Evolutionary conservation across 2,888 invertebrate species (phyloP).

Genomic region (Caenorhabditis sp.): DNA sequence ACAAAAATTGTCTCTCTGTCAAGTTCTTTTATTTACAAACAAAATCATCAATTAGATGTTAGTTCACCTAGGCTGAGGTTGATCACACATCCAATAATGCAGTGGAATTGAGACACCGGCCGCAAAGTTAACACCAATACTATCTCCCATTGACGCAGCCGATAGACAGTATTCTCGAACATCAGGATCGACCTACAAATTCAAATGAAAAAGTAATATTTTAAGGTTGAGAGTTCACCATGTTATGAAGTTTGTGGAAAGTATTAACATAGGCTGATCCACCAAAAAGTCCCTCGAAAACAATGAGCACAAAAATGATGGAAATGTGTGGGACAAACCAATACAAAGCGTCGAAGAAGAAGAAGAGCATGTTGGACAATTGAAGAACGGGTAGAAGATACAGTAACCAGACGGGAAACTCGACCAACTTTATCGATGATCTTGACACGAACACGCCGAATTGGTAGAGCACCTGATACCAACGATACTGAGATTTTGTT

Average conservation of each 20-base stretch:
- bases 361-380: constrained; percentile 77
- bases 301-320: constrained; percentile 78
- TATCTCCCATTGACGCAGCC: constrained; percentile 76
- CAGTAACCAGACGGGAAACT: constrained; percentile 74
- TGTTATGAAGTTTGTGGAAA: constrained; percentile 80
- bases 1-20: too few species aligned
- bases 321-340: constrained; percentile 79
- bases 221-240: constrained; percentile 75
- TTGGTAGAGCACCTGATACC: constrained; percentile 77
- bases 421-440: constrained; percentile 81
- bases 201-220: too few species aligned
- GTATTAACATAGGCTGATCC: constrained; percentile 84
- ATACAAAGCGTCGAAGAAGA: constrained; percentile 78
- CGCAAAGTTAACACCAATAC: constrained; percentile 41
- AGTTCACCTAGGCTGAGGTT: constrained; percentile 22
- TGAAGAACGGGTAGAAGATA: constrained; percentile 68
- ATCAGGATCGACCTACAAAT: constrained; percentile 44
- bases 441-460: constrained; percentile 84
- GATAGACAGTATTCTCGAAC: constrained; percentile 79
- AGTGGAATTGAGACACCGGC: constrained; percentile 40
- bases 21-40: not conserved
- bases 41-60: not conserved
- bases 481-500: constrained; percentile 54
- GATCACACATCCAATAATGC: constrained; percentile 43
- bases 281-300: constrained; percentile 82